Evolutionary conservation across 2,797 vertebrate species (phyloP).

Genomic region (Orestias chungarensis): DNA sequence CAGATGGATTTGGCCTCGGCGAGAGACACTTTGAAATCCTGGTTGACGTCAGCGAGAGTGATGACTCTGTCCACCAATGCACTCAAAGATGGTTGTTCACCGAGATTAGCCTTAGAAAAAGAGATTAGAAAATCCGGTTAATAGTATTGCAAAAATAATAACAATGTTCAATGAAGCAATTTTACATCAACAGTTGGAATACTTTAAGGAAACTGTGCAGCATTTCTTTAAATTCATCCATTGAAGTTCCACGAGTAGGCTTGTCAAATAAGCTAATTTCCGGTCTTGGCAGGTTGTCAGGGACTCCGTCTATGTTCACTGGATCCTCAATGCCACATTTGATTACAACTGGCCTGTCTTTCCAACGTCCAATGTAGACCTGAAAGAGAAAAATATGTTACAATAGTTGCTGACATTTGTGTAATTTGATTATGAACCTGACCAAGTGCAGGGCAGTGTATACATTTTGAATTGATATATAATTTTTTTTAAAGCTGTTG

Average conservation of each 20-base stretch:
- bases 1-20: constrained; percentile 96
- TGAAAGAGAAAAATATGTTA: constrained; percentile 49
- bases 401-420: not conserved
- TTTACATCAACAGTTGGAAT: not conserved
- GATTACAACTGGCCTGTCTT: constrained; percentile 90
- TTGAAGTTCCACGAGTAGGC: constrained; percentile 92
- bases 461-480: not conserved
- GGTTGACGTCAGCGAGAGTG: constrained; percentile 90
- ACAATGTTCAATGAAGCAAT: not conserved
- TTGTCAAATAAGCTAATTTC: constrained; percentile 91
- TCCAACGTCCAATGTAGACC: constrained; percentile 94
- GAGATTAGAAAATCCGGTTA: not conserved
- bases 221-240: constrained; percentile 98
- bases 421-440: not conserved
- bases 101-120: constrained; percentile 85
- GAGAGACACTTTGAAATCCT: constrained; percentile 89
- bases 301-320: constrained; percentile 71
- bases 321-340: constrained; percentile 90
- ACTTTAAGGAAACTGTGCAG: constrained; percentile 94
- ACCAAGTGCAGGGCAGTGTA: not conserved
- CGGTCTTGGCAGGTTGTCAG: constrained; percentile 71
- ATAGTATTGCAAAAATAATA: not conserved
- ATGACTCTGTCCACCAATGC: constrained; percentile 87
- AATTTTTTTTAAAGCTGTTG: not conserved
- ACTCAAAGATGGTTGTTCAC: constrained; percentile 88